A percentile compares a stretch with the other conserved stretches of the same genome.
Evolutionary conservation across 2,888 invertebrate species (phyloP).

Genomic region (Dioctria linearis): DNA sequence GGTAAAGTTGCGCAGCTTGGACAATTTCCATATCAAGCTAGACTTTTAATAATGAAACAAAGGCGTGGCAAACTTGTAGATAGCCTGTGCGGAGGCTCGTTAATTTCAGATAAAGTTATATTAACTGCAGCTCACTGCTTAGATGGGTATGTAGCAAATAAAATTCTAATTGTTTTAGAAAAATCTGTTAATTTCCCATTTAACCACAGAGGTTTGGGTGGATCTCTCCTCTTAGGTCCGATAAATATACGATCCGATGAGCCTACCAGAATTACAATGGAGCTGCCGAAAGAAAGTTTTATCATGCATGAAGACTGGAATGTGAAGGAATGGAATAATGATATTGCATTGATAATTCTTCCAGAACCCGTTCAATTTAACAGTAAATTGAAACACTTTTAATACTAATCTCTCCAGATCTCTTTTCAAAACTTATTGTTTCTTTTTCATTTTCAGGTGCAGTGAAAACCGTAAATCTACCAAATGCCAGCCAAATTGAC

Average conservation of each 20-base stretch:
- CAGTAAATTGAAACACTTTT: not conserved
- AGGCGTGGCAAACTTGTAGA: constrained; percentile 4
- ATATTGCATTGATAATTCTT: constrained; percentile 25
- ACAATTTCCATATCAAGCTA: constrained; percentile 16
- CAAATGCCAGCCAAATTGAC: not conserved
- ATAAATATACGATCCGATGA: not conserved
- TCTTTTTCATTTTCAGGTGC: not conserved
- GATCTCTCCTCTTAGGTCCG: constrained; percentile 1
- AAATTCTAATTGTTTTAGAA: not conserved
- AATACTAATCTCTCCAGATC: no score
- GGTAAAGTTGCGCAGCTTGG: constrained; percentile 3
- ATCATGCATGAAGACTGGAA: constrained; percentile 22
- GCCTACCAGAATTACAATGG: not conserved
- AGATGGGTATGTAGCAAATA: not conserved
- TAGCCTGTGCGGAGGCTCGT: constrained; percentile 20
- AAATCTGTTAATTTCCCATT: not conserved
- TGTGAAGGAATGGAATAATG: not conserved
- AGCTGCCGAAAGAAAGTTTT: constrained; percentile 4
- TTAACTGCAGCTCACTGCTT: constrained; percentile 29
- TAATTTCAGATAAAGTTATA: constrained; percentile 10
- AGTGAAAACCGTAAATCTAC: constrained; percentile 20
- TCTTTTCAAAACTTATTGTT: not conserved
- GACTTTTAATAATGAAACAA: constrained; percentile 3
- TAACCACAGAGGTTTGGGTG: not conserved
- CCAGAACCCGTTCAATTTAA: constrained; percentile 3